A percentile compares a stretch with the other conserved stretches of the same genome.
Evolutionary conservation across 2,888 invertebrate species (phyloP).

Genomic region (Lasius platythorax): DNA sequence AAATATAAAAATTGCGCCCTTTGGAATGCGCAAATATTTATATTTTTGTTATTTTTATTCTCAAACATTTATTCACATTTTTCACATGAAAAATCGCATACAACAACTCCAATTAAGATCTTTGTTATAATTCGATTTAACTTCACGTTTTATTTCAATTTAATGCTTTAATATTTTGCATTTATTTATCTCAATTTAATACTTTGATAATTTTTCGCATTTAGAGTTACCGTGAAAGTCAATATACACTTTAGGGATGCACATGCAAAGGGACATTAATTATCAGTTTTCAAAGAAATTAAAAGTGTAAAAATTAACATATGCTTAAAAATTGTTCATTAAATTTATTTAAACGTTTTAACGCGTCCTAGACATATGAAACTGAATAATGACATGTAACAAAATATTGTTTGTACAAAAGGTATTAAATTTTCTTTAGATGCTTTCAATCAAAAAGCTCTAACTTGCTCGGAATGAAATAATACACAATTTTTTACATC

Average conservation of each 20-base stretch:
- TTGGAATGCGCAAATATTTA: constrained; percentile 5
- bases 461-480: not conserved
- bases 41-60: constrained; percentile 2
- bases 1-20: not conserved
- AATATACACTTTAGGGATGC: not conserved
- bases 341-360: constrained; percentile 15
- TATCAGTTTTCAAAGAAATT: not conserved
- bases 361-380: not conserved
- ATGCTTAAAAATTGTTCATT: not conserved
- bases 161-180: not conserved
- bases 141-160: not conserved
- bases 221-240: not conserved
- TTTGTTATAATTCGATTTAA: not conserved
- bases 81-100: not conserved
- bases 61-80: constrained; percentile 22
- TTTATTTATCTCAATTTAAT: not conserved
- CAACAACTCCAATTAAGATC: not conserved
- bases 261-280: not conserved
- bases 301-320: not conserved
- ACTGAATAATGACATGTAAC: not conserved
- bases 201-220: not conserved
- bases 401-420: not conserved
- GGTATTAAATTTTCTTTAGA: not conserved
- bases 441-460: not conserved
- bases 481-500: not conserved